A percentile compares a stretch with the other conserved stretches of the same genome.
Evolutionary conservation across 2,797 vertebrate species (phyloP).

Genomic region (Botia kubotai): DNA sequence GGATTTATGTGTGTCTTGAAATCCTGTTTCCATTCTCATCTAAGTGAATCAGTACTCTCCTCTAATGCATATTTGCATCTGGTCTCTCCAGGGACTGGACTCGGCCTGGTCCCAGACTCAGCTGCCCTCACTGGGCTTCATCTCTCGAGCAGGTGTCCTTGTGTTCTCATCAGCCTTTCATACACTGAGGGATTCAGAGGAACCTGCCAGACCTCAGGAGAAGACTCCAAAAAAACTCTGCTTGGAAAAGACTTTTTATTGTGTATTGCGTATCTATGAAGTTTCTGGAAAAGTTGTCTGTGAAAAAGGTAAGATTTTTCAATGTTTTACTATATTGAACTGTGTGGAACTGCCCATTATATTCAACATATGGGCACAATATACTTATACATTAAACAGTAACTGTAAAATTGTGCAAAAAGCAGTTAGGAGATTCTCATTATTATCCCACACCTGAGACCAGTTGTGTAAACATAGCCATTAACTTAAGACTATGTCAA

Average conservation of each 20-base stretch:
- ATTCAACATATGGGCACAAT: background rate
- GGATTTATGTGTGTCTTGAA: constrained; percentile 1
- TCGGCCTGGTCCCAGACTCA: constrained; percentile 39
- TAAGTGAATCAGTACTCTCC: constrained; percentile 17
- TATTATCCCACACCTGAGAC: background rate
- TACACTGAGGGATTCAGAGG: constrained; percentile 38
- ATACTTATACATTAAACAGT: background rate
- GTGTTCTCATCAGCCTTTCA: constrained; percentile 41
- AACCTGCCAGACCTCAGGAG: constrained; percentile 20
- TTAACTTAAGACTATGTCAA: background rate
- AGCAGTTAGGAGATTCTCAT: background rate
- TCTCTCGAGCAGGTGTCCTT: constrained; percentile 49
- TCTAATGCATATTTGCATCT: constrained; percentile 18
- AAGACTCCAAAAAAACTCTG: constrained; percentile 38
- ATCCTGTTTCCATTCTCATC: constrained; percentile 24
- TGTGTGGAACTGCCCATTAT: background rate
- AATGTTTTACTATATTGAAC: background rate
- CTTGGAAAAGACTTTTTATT: constrained; percentile 16
- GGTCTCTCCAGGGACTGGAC: constrained; percentile 31
- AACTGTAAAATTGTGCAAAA: background rate
- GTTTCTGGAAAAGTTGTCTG: constrained; percentile 11
- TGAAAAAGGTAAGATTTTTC: constrained; percentile 24
- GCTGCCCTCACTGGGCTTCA: constrained; percentile 44
- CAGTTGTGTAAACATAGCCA: background rate
- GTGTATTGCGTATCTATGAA: background rate